Evolutionary conservation across 1,140 invertebrate genomes (phyloP), one percentile per base, ranked within the genome.

Genomic region (Drosophila azteca): DNA sequence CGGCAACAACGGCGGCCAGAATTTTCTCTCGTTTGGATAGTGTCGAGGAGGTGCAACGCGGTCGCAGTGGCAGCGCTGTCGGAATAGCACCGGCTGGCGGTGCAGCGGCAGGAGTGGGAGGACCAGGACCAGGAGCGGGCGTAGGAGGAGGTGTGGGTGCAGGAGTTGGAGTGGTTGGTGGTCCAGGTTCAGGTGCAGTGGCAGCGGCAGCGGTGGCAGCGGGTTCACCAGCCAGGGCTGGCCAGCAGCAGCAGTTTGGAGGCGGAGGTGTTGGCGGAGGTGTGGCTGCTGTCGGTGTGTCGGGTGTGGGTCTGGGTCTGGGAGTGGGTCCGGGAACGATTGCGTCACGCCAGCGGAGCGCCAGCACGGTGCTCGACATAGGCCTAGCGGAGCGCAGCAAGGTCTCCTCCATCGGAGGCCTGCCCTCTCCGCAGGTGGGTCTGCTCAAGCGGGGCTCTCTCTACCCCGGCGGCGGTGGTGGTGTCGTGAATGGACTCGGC

Each of bases 1-100:
- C 90, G 90, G 89, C 89, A 83, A 91, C 90, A 84, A 91, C 90
- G 85, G 90, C 90, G 89, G 90, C 90, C 73, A 81, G 90, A 90
- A 87, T 91, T 74, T 91, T 90, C 69, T 91, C 90, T 55, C 90
- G 90, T 84, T 91, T 90, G 79, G 90, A 90, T 84, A 88, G 82
- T 66, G 77, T 91, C 74, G 90, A 91, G 74, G 90, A 87, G 90
- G 79, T 88, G 90, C 78, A 90, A 85, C 90, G 77, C 64, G 65
- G 82, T 79, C 83, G 88, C 79, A 90, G 88, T 90, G 88, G 88
- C 89, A 90, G 88, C 88, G 83, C 88, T 66, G 78, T 88, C 61
- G 88, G 82, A 72, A 83, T 90, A 87, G 62, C 71, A 62, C 66
- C 66, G 61, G 58, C 78, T 55, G 72, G 77, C 62, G 78, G 64